Conservation (phyloP, 2,113 vertebrate species). For the Gymnorhina tibicen region DNA sequence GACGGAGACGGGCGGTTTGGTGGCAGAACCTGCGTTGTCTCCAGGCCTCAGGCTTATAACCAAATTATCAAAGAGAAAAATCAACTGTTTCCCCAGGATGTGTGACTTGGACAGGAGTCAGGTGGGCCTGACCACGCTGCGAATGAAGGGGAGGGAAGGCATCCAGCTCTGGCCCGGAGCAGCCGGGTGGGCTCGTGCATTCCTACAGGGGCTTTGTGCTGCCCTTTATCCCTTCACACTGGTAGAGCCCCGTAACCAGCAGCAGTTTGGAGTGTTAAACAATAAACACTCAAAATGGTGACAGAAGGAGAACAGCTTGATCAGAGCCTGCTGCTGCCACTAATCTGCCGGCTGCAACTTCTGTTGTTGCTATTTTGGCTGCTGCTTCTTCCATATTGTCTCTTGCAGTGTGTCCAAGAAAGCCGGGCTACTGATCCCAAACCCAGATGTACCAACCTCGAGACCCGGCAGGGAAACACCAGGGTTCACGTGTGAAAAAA, state of each 20-base stretch:
- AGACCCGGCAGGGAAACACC: neutral
- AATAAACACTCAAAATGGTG: conserved; percentile 52
- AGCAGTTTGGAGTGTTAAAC: conserved; percentile 4
- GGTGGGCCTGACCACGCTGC: neutral
- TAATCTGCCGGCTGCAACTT: conserved; percentile 52
- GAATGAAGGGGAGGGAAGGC: neutral
- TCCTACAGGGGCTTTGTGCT: neutral
- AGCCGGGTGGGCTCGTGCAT: neutral
- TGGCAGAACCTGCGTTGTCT: neutral
- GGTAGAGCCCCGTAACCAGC: neutral
- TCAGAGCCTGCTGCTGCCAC: conserved; percentile 56
- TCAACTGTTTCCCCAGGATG: neutral
- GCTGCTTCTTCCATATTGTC: conserved; percentile 37
- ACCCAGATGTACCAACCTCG: neutral
- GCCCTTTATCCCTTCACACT: neutral
- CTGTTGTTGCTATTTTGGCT: conserved; percentile 64
- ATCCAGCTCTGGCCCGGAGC: neutral
- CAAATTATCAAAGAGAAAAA: neutral
- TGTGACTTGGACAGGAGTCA: conserved; percentile 3
- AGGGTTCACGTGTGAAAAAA: neutral
- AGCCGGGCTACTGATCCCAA: neutral
- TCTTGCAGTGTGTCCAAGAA: conserved; percentile 2
- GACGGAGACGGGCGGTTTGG: neutral
- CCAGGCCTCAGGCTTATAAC: neutral
- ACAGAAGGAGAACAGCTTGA: conserved; percentile 72